phyloP scores from a whole-genome alignment of 2,888 invertebrate species.

The Chalcis sispes region DNA sequence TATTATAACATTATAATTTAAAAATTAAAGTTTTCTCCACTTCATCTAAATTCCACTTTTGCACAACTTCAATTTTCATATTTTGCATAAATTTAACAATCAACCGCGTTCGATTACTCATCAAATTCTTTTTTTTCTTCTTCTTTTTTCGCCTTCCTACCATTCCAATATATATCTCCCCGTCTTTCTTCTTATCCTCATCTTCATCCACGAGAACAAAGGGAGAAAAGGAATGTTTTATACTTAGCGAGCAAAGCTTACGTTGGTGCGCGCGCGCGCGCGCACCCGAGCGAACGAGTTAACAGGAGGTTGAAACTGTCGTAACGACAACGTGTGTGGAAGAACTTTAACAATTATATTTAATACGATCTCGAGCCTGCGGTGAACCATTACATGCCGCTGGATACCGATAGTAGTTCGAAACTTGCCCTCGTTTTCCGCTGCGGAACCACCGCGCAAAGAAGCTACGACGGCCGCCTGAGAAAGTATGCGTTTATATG shows the following conservation, averaged over 20 bases:
- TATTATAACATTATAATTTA: too few relatives aligned
- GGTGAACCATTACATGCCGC: slow-evolving; percentile 61
- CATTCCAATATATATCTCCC: background rate
- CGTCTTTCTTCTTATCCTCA: background rate
- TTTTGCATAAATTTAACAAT: too few relatives aligned
- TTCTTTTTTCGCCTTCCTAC: background rate
- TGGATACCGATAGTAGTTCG: slow-evolving; percentile 66
- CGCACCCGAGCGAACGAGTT: slow-evolving; percentile 55
- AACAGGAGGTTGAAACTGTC: slow-evolving; percentile 67
- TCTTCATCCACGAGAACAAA: background rate
- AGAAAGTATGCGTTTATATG: slow-evolving; percentile 10
- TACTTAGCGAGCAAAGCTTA: background rate
- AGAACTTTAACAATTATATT: slow-evolving; percentile 74
- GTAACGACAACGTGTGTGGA: slow-evolving; percentile 67
- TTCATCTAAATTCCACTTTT: too few relatives aligned
- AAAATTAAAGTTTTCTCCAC: too few relatives aligned
- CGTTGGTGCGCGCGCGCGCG: too few relatives aligned
- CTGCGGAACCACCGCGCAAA: slow-evolving; percentile 40
- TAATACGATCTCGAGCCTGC: slow-evolving; percentile 66
- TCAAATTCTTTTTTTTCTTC: too few relatives aligned
- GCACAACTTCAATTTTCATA: too few relatives aligned
- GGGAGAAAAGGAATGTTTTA: too few relatives aligned
- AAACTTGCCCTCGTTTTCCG: slow-evolving; percentile 65
- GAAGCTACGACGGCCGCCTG: slow-evolving; percentile 27
- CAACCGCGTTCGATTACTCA: too few relatives aligned